Percentiles rank a stretch among this genome's conserved stretches.
These are phyloP conservation scores for Atherinosoma microstoma DNA, from an alignment of 2,797 vertebrate genomes.

Conservation along the genomic window DNA sequence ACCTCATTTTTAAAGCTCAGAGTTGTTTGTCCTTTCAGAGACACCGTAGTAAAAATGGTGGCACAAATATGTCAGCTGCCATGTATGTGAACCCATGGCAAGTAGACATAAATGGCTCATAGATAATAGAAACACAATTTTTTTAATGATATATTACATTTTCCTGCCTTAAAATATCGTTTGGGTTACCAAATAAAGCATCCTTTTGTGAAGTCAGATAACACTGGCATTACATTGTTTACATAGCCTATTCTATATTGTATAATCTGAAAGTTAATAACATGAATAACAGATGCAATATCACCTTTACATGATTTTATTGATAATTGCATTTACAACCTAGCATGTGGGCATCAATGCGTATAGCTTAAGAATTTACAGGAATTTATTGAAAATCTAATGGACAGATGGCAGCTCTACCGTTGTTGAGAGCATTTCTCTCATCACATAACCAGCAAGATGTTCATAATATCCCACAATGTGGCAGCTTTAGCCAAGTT, in stretches of 20 bases:
- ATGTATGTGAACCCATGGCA: too few species aligned
- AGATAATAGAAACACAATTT: too few species aligned
- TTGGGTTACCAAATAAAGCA: neutral
- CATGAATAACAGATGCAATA: neutral
- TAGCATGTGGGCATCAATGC: neutral
- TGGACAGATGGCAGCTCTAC: constrained; percentile 1
- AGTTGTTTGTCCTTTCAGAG: neutral
- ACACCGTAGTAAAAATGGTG: too few species aligned
- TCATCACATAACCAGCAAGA: neutral
- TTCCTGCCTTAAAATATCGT: neutral
- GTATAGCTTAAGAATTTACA: neutral
- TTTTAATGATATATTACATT: too few species aligned
- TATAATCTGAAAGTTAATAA: neutral
- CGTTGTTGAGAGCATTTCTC: neutral
- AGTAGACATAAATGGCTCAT: too few species aligned
- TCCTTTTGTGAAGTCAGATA: neutral
- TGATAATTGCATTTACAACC: neutral
- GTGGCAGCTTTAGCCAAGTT: neutral
- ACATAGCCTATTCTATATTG: neutral
- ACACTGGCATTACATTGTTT: neutral
- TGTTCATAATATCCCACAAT: neutral
- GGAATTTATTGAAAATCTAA: neutral
- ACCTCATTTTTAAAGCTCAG: neutral
- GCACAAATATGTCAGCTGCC: too few species aligned
- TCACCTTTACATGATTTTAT: neutral